Evolutionary conservation across 2,797 vertebrate species (phyloP), one percentile per base, ranked within the genome.

Genomic region (Odontamblyopus lacepedii): DNA sequence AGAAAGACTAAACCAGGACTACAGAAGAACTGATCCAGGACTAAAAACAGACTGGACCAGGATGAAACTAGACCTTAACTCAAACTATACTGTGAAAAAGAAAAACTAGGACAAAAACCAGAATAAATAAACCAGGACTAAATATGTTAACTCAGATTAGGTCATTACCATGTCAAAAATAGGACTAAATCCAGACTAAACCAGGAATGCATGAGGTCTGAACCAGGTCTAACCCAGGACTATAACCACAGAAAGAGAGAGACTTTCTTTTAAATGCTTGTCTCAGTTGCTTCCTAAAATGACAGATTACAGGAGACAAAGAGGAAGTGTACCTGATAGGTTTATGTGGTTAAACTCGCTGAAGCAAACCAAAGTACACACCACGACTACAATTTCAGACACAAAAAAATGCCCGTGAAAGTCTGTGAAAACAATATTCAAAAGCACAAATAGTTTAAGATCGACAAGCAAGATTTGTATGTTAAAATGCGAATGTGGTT

Each of bases 291-390:
- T 73, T 78, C 63, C 72, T 78, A 70, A 60, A 56, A 32, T 55
- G 60, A 80, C 60, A 78, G 63, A 62, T 69, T 16, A 72, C 69
- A 75, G 72, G 79, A 68, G 79, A 65, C 69, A 82, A 74, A 76
- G 79, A 81, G 87, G 81, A 90, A 88, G 82, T 83, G 5, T 8
- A 64, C 38, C 56, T 63, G 71, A 66, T 67, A 68, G 69, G 77
- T 67, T 62, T 72, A 63, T 87, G 85, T 59, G 87, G 86, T 82
- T 83, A 50, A 56, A 85, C 66, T 69, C 77, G 35, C 26, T 48
- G 69, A 71, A 63, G 63, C 18, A 16, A 71, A 63, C 18, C 13
- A 70, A 32, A 70, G 29, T 5, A 9, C 72, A 70, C 44, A 48
- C 48, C 62, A 26, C 44, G 65, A 53, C 69, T 63, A 48, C 44